These are phyloP conservation scores for Euplagia quadripunctaria DNA, from an alignment of 2,888 invertebrate genomes.

Conservation along the genomic window DNA sequence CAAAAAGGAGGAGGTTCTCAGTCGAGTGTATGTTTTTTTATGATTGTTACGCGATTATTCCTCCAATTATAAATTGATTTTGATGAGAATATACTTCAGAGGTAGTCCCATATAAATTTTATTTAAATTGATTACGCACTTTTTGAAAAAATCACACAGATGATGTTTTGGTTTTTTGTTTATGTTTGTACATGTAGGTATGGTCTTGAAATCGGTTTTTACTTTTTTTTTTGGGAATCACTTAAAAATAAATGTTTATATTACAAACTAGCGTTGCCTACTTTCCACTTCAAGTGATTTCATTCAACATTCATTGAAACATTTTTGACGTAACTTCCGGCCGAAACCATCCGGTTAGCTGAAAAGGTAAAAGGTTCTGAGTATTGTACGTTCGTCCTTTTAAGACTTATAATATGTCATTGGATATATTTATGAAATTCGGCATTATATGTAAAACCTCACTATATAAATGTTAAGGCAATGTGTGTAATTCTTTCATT, in stretches of 20 bases:
- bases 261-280: neutral
- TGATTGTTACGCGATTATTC: too few species aligned
- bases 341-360: neutral
- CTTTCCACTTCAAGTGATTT: conserved; percentile 15
- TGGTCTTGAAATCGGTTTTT: too few species aligned
- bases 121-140: too few species aligned
- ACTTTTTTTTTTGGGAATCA: too few species aligned
- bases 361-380: neutral
- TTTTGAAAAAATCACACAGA: too few species aligned
- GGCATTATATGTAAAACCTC: neutral
- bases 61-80: too few species aligned
- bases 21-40: too few species aligned
- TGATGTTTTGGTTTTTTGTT: too few species aligned
- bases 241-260: neutral
- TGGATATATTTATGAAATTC: neutral
- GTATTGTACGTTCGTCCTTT: neutral
- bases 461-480: neutral
- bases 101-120: too few species aligned
- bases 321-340: conserved; percentile 3
- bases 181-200: too few species aligned
- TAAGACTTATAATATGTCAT: conserved; percentile 3
- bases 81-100: too few species aligned
- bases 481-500: neutral
- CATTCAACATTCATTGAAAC: conserved; percentile 13
- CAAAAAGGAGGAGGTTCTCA: too few species aligned